Base-by-base conservation (phyloP, 2,888 invertebrate genomes). In the Caenorhabditis sp. region DNA sequence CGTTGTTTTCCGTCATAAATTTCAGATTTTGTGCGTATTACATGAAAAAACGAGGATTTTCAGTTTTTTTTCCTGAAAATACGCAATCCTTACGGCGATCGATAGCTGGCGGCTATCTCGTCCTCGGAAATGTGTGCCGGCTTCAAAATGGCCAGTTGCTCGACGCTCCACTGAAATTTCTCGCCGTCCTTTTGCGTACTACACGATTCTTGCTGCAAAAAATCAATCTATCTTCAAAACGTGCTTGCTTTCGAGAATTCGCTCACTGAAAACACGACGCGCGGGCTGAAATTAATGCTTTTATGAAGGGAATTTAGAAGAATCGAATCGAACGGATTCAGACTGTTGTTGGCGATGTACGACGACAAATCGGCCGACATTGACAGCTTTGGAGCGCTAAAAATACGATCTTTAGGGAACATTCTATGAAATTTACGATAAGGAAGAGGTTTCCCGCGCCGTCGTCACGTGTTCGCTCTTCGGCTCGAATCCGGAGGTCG, bases 121-220 rank as follows among this genome's bases (percentile, higher is more conserved):
- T 82, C 80, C 5, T 78, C 82, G 1, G 82, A 78, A 26, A 82
- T 77, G 32, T 78, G 62, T 5, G 68, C 82, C 0, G 82, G 82
- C 39, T 68, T 77, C 13, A 82, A 41, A 48, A 78, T 74, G 0
- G 82, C 72, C 20, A 75, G 32, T 39, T 80, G 74, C 39, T 82
- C 82, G 6, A 82, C 71, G 41, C 76, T 56, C 80, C 79, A 80
- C 56, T 73, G 43, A 39, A 78, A 78, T 52, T 61, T 66, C 35
- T 65, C 65, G 8, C 68, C 61, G 13, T 62, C 52, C 17, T 59
- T 71, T 24, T 66, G 41, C 15, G 37, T 17, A 24, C 43, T 39
- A 0, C 30, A 32, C 3, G 74, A 61, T 35, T 74, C 66, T 68
- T 66, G 61, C 68, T 74, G 35, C n/a, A 61, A 58, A 39, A 9